These are phyloP conservation scores for Parnassius apollo DNA, from an alignment of 2,888 invertebrate species.

Conservation along the genomic window DNA sequence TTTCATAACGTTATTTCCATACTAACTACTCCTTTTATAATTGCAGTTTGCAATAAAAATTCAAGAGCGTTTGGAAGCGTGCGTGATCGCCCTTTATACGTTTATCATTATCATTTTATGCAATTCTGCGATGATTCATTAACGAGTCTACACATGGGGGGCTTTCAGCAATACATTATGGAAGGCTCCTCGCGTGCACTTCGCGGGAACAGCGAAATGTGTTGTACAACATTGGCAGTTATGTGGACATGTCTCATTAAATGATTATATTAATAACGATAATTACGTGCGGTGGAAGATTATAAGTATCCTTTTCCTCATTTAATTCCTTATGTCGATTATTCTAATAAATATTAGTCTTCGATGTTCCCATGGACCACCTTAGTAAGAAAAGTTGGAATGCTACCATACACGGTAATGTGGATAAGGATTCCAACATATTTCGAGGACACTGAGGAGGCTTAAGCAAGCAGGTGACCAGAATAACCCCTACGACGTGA, in stretches of 20 bases:
- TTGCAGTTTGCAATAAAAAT: constrained; percentile 20
- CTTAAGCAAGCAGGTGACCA: too few relatives aligned
- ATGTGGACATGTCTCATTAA: constrained; percentile 39
- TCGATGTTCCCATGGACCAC: too few relatives aligned
- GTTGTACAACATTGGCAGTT: constrained; percentile 33
- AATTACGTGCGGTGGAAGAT: too few relatives aligned
- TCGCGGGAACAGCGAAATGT: constrained; percentile 61
- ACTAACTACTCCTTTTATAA: constrained; percentile 13
- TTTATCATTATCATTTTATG: constrained; percentile 56
- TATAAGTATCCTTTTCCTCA: too few relatives aligned
- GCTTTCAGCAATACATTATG: constrained; percentile 70
- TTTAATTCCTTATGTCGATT: too few relatives aligned
- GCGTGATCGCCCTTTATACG: constrained; percentile 35
- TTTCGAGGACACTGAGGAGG: too few relatives aligned
- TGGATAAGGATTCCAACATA: too few relatives aligned
- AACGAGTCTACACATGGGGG: constrained; percentile 65
- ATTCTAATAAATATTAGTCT: too few relatives aligned
- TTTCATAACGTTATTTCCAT: constrained; percentile 6
- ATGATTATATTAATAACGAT: background rate
- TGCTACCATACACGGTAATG: too few relatives aligned
- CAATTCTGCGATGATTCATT: constrained; percentile 63
- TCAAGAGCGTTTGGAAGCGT: constrained; percentile 22
- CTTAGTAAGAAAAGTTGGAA: too few relatives aligned
- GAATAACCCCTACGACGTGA: too few relatives aligned
- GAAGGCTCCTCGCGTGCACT: constrained; percentile 64